A percentile compares a stretch with the other conserved stretches of the same genome.
Conservation (phyloP, 2,888 invertebrate genomes). For the Ctena decussata region DNA sequence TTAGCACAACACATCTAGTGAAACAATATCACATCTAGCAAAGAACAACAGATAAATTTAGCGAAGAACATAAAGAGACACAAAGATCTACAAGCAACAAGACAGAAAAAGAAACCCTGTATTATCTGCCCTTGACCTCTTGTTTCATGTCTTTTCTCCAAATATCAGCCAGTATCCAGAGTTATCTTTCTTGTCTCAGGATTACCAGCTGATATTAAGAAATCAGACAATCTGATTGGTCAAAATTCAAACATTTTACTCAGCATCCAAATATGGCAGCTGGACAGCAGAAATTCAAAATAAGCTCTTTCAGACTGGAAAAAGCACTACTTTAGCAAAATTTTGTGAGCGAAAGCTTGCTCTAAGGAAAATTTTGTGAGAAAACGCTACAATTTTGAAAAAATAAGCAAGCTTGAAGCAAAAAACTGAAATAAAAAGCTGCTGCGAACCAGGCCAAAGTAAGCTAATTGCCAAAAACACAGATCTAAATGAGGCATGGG, state of each 20-base stretch:
- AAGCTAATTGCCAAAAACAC: constrained; percentile 38
- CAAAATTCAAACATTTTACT: not conserved
- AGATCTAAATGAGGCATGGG: constrained; percentile 50
- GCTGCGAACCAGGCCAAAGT: constrained; percentile 41
- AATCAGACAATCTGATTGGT: constrained; percentile 82
- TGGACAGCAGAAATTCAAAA: not conserved
- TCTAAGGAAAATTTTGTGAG: constrained; percentile 49
- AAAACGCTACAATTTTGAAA: constrained; percentile 28
- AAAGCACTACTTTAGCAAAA: not conserved
- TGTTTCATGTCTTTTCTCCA: constrained; percentile 67
- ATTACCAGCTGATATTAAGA: constrained; percentile 99
- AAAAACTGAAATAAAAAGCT: constrained; percentile 47
- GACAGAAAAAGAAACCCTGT: constrained; percentile 3
- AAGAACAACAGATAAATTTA: too few species aligned
- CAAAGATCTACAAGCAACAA: not conserved
- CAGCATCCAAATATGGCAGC: not conserved
- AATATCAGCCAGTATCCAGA: constrained; percentile 86
- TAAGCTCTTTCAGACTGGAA: not conserved
- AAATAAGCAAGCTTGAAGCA: constrained; percentile 55
- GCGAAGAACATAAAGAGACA: too few species aligned
- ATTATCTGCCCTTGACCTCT: constrained; percentile 67
- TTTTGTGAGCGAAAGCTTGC: constrained; percentile 40
- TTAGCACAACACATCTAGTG: too few species aligned
- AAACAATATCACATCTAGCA: too few species aligned
- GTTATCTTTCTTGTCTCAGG: constrained; percentile 87